phyloP scores from a whole-genome alignment of 2,797 vertebrate genomes.

The Neosalanx taihuensis region DNA sequence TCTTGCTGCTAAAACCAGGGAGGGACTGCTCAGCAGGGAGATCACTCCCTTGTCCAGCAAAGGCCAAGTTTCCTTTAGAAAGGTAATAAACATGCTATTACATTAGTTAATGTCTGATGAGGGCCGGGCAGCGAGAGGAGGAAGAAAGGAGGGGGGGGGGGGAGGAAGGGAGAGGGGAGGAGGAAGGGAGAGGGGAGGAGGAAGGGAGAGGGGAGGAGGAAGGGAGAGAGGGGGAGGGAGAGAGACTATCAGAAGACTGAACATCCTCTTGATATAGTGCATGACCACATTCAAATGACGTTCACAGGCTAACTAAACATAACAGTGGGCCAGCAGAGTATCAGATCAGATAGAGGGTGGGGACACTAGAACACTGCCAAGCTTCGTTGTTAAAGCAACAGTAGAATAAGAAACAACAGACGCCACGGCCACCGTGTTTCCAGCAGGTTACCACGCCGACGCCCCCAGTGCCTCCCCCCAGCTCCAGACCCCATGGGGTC shows the following conservation, averaged over 20 bases:
- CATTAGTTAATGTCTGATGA: neutral
- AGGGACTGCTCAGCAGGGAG: neutral
- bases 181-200: too few species aligned
- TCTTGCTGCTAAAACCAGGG: conserved; percentile 12
- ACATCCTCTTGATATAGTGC: neutral
- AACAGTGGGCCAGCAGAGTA: neutral
- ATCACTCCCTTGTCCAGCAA: conserved; percentile 5
- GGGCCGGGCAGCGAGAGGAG: neutral
- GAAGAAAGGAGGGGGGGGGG: too few species aligned
- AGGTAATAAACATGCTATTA: too few species aligned
- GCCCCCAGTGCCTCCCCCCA: neutral
- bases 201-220: too few species aligned
- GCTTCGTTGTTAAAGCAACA: too few species aligned
- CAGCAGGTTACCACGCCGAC: too few species aligned
- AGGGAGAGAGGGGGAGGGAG: too few species aligned
- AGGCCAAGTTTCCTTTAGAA: neutral
- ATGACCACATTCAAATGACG: neutral
- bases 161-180: too few species aligned
- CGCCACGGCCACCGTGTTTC: too few species aligned
- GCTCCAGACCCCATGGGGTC: conserved; percentile 42
- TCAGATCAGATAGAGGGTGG: too few species aligned
- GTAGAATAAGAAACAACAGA: too few species aligned
- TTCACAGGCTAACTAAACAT: neutral
- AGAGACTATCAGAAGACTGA: neutral
- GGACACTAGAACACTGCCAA: too few species aligned